phyloP scores from a whole-genome alignment of 2,113 vertebrate species.

The Halichoeres trimaculatus region DNA sequence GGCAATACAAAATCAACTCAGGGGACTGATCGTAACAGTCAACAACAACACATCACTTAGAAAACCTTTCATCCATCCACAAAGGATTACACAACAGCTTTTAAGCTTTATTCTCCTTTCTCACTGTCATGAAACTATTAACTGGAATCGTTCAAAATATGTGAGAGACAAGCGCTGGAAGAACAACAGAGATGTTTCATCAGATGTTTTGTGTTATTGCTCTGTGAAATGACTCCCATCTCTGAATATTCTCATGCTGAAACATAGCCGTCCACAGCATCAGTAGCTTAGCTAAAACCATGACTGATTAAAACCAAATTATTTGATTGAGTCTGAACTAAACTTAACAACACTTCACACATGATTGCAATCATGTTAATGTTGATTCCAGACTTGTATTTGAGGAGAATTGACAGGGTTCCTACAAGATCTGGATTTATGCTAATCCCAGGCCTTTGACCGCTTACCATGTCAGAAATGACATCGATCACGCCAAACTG shows the following conservation, averaged over 20 bases:
- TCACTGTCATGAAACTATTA: not conserved
- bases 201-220: slow-evolving; percentile 1
- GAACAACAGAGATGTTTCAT: slow-evolving; percentile 22
- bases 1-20: slow-evolving; percentile 21
- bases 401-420: slow-evolving; percentile 7
- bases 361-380: not conserved
- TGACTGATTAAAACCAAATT: not conserved
- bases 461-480: slow-evolving; percentile 24
- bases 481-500: slow-evolving; percentile 40
- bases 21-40: not conserved
- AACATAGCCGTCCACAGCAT: not conserved
- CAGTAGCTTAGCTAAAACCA: not conserved
- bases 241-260: not conserved
- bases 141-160: slow-evolving; percentile 13
- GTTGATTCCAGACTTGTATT: not conserved
- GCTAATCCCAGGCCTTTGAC: slow-evolving; percentile 39
- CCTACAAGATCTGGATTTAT: slow-evolving; percentile 34
- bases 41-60: slow-evolving; percentile 8
- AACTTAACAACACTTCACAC: not conserved
- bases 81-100: slow-evolving; percentile 26
- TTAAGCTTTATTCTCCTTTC: slow-evolving; percentile 9
- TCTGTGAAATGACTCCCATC: not conserved
- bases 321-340: not conserved
- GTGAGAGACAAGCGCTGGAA: slow-evolving; percentile 12
- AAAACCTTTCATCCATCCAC: not conserved